A percentile compares a stretch with the other conserved stretches of the same genome.
Conservation (phyloP, 2,797 vertebrate genomes). For the Manis javanica region DNA sequence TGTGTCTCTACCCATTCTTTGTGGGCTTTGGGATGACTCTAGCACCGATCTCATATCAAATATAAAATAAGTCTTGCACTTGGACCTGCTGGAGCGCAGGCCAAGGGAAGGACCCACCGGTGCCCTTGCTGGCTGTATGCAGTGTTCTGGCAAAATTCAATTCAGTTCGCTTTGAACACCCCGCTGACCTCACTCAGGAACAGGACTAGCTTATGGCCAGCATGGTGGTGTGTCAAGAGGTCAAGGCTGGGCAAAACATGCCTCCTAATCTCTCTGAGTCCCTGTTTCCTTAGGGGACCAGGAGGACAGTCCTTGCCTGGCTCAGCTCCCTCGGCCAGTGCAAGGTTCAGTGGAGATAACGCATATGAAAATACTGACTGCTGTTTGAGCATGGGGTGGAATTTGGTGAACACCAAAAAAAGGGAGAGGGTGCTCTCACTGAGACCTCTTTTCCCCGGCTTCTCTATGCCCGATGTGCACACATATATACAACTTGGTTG, state of each 20-base stretch:
- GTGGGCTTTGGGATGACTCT: not conserved
- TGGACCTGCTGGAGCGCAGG: not conserved
- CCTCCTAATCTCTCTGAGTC: slow-evolving; percentile 13
- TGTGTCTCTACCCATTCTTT: not conserved
- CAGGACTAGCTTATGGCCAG: not conserved
- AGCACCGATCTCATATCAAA: not conserved
- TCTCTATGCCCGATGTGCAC: not conserved
- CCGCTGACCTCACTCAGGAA: not conserved
- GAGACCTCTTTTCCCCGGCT: not conserved
- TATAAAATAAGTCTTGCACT: not conserved
- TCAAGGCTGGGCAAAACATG: not conserved
- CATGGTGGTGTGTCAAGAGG: not conserved
- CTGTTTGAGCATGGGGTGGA: not conserved
- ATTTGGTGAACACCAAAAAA: not conserved
- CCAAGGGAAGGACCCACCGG: not conserved
- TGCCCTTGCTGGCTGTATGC: not conserved
- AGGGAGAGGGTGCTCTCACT: not conserved
- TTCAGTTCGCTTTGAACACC: not conserved
- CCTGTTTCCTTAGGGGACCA: slow-evolving; percentile 12
- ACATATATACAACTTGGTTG: not conserved
- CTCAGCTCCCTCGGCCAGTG: not conserved
- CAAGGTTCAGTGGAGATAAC: not conserved
- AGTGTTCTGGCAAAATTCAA: not conserved
- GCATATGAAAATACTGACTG: not conserved
- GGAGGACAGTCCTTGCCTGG: not conserved